These are phyloP conservation scores for Epinephelus coioides DNA, from an alignment of 2,797 vertebrate genomes.

Conservation along the genomic window DNA sequence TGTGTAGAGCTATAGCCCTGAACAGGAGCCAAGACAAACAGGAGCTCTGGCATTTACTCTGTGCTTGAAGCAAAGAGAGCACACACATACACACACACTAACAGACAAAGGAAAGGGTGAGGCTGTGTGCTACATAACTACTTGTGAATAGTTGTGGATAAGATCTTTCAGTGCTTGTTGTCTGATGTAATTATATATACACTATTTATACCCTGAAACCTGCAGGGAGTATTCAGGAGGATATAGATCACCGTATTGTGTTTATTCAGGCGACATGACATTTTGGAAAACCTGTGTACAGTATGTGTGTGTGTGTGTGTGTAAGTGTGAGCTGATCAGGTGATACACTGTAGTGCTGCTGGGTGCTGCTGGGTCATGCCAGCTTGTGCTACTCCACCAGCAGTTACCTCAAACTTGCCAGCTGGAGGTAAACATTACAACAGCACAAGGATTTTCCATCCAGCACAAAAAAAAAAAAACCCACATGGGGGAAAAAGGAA, in stretches of 20 bases:
- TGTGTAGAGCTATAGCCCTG: conserved; percentile 10
- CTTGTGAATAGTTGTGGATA: conserved; percentile 46
- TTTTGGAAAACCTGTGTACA: conserved; percentile 41
- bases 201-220: conserved; percentile 14
- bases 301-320: conserved; percentile 7
- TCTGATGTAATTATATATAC: conserved; percentile 33
- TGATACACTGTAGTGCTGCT: conserved; percentile 8
- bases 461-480: background rate
- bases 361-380: conserved; percentile 40
- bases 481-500: background rate
- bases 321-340: conserved; percentile 23
- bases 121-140: conserved; percentile 28
- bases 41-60: conserved; percentile 70
- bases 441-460: conserved; percentile 52
- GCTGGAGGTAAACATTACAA: conserved; percentile 56
- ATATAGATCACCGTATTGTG: background rate
- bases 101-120: conserved; percentile 57
- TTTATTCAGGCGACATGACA: conserved; percentile 53
- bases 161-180: conserved; percentile 38
- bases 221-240: background rate
- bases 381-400: conserved; percentile 41
- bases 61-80: conserved; percentile 45
- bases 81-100: conserved; percentile 23
- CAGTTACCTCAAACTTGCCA: conserved; percentile 47
- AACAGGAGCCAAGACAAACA: conserved; percentile 73